Conservation (phyloP, 1,140 invertebrate species). For the Aphidius gifuensis region DNA sequence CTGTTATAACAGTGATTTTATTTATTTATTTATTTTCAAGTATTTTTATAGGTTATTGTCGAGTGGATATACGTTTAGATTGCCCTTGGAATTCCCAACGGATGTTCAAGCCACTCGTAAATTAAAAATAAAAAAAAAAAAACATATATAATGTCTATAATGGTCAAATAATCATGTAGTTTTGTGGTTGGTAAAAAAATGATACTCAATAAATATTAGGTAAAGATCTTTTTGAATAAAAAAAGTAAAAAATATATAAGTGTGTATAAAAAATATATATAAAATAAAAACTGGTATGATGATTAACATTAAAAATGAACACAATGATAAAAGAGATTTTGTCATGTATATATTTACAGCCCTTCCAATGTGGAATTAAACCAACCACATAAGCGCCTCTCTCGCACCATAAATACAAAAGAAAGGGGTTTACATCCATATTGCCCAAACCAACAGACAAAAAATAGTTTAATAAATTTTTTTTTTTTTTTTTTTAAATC, state of each 20-base stretch:
- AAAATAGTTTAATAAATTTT: slow-evolving; percentile 6
- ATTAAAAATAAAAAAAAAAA: no score
- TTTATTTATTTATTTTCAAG: slow-evolving; percentile 21
- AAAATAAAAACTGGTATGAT: no score
- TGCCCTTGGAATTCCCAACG: background rate
- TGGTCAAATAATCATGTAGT: no score
- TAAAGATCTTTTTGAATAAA: no score
- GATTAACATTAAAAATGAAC: no score
- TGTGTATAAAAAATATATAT: no score
- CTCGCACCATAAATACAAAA: slow-evolving; percentile 30
- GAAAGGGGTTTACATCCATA: slow-evolving; percentile 49
- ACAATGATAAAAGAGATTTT: no score
- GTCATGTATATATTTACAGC: background rate
- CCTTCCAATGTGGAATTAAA: slow-evolving; percentile 38
- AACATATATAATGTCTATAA: no score
- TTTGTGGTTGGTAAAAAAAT: no score
- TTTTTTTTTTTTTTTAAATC: background rate
- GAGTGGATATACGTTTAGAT: background rate
- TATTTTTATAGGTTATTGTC: slow-evolving; percentile 45
- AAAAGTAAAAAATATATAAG: no score
- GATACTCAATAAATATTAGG: no score
- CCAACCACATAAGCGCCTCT: slow-evolving; percentile 46
- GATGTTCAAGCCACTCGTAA: no score
- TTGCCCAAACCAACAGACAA: slow-evolving; percentile 23
- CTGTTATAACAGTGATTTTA: slow-evolving; percentile 39